Conservation (phyloP, 2,113 vertebrate species). For the Campylorhamphus procurvoides region DNA sequence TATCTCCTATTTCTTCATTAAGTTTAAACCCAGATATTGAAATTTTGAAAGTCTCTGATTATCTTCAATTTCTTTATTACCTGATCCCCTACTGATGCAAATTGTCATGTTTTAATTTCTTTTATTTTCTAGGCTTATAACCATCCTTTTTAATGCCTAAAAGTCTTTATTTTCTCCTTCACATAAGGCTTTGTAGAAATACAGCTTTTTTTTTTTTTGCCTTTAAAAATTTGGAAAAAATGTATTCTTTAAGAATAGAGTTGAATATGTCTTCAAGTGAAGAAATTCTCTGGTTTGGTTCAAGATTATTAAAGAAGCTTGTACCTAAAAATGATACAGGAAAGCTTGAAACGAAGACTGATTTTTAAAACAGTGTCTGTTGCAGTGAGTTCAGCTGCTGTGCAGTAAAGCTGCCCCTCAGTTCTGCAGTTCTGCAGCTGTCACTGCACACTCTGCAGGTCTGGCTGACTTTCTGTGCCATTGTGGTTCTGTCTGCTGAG, state of each 20-base stretch:
- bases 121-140: background rate
- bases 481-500: background rate
- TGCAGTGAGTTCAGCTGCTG: background rate
- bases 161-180: background rate
- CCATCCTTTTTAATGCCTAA: background rate
- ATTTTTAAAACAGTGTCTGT: background rate
- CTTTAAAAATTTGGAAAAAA: background rate
- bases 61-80: background rate
- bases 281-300: background rate
- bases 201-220: background rate
- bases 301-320: background rate
- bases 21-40: background rate
- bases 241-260: background rate
- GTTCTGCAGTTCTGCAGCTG: background rate
- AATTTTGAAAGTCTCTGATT: background rate
- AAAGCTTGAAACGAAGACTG: background rate
- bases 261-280: background rate
- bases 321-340: background rate
- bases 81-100: background rate
- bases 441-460: fast-evolving
- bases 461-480: background rate
- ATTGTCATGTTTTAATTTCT: background rate
- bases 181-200: background rate
- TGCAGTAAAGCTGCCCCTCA: background rate
- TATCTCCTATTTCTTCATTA: background rate